Base-by-base conservation (phyloP, 2,888 invertebrate species). In the Habrosyne pyritoides region DNA sequence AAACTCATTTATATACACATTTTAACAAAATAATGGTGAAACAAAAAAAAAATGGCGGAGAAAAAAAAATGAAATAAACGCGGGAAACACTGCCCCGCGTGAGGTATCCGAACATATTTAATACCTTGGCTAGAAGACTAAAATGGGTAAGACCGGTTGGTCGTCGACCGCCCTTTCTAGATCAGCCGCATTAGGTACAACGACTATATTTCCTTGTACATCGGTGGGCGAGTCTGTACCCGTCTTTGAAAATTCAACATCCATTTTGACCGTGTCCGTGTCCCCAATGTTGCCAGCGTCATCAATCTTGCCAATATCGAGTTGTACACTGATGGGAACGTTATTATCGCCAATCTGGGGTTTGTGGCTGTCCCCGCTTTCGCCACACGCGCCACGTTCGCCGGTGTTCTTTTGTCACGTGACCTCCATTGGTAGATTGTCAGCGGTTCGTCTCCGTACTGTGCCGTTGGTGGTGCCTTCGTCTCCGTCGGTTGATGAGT, bases 351-450 rank as follows among this genome's bases (percentile, higher is more conserved):
- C 33, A 30, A 12, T 1, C 30, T 30, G 30, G 33, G n/a, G n/a
- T 4, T 33, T 33, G 33, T 33, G 33, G 33, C 5, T 0, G 33
- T n/a, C 4, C n/a, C 33, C 30, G 12, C 2, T 12, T 12, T 33
- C 5, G 33, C 28, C 28, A 28, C 28, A 28, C 28, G 28, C 6
- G 28, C 28, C 28, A 28, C 28, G 10, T 8, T 57, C 30, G 60
- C 28, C 55, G 55, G 51, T 55, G 61, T 65, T 67, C 62, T 63
- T 69, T 69, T 78, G 91, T 92, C 91, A 92, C 90, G 91, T 91
- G 80, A 92, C 92, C 80, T 90, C 88, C 91, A 91, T 89, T 59
- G 90, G 90, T 52, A 87, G 77, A 26, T 83, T 78, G 78, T 87
- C 89, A 42, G 77, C 63, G 52, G 77, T 57, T 24, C 81, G 77